Conservation (phyloP, 2,888 invertebrate species). For the Odontocolon sp. region DNA sequence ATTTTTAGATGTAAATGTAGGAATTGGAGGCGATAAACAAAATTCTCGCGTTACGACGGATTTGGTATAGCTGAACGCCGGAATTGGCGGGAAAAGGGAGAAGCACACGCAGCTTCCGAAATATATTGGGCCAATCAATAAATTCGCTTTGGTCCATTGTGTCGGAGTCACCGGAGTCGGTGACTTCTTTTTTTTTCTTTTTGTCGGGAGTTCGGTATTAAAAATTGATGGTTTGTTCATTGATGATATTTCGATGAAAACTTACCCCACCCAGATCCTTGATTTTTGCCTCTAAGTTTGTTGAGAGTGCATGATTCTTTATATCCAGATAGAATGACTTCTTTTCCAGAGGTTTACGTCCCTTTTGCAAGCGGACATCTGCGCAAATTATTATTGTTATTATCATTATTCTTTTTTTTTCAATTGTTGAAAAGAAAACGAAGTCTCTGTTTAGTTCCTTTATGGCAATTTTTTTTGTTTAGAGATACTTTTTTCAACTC, state of each 20-base stretch:
- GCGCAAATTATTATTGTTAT: no score
- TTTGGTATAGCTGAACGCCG: background rate
- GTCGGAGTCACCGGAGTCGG: no score
- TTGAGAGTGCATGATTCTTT: slow-evolving; percentile 86
- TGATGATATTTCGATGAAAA: no score
- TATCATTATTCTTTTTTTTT: background rate
- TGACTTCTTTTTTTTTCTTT: background rate
- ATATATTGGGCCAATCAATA: slow-evolving; percentile 58
- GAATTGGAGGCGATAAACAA: no score
- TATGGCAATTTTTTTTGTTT: background rate
- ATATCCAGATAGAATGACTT: slow-evolving; percentile 90
- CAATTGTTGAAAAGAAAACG: background rate
- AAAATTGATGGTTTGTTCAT: no score
- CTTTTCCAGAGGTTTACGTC: slow-evolving; percentile 84
- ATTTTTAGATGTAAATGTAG: no score
- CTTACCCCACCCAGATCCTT: slow-evolving; percentile 89
- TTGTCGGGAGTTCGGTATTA: background rate
- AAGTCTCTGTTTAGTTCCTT: background rate
- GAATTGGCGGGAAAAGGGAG: slow-evolving; percentile 59
- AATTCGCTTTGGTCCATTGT: slow-evolving; percentile 50
- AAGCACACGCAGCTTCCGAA: slow-evolving; percentile 27
- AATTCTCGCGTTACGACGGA: no score
- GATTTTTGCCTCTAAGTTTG: slow-evolving; percentile 86
- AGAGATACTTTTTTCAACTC: no score
- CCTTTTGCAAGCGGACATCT: slow-evolving; percentile 79